Evolutionary conservation across 2,113 vertebrate genomes (phyloP).

Genomic region (Lasiurus borealis): DNA sequence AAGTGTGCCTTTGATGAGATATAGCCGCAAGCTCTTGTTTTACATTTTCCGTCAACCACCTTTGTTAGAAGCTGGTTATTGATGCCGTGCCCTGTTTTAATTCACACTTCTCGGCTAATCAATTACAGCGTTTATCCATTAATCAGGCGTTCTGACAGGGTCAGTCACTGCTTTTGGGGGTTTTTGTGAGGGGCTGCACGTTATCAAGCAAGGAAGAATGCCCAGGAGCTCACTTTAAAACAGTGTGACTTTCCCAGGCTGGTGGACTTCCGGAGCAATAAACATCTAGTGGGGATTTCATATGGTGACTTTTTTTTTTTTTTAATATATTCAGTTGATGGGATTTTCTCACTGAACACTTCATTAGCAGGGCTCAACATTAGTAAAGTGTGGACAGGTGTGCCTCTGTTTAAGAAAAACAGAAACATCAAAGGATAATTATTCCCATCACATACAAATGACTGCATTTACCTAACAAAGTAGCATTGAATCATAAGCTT

Average conservation of each 20-base stretch:
- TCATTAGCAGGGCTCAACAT: conserved; percentile 79
- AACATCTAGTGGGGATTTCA: conserved; percentile 81
- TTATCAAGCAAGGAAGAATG: conserved; percentile 89
- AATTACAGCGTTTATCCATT: conserved; percentile 98
- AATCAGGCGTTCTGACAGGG: conserved; percentile 95
- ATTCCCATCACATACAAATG: not conserved
- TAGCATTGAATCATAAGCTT: not conserved
- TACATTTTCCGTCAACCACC: conserved; percentile 94
- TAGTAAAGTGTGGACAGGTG: conserved; percentile 75
- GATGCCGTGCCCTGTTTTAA: conserved; percentile 95
- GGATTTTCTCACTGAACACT: conserved; percentile 78
- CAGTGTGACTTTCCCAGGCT: conserved; percentile 82
- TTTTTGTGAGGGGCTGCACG: conserved; percentile 87
- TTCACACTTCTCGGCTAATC: conserved; percentile 97
- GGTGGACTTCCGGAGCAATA: conserved; percentile 78
- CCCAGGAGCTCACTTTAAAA: conserved; percentile 84
- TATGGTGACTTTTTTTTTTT: conserved; percentile 55
- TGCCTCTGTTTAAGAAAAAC: conserved; percentile 72
- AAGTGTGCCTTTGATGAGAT: conserved; percentile 94
- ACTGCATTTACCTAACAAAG: conserved; percentile 30
- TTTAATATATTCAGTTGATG: conserved; percentile 55
- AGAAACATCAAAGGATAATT: conserved; percentile 63
- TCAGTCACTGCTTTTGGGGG: conserved; percentile 92
- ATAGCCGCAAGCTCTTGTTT: conserved; percentile 94
- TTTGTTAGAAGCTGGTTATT: conserved; percentile 94